Conservation (phyloP, 2,113 vertebrate species). For the Dendropsophus ebraccatus region DNA sequence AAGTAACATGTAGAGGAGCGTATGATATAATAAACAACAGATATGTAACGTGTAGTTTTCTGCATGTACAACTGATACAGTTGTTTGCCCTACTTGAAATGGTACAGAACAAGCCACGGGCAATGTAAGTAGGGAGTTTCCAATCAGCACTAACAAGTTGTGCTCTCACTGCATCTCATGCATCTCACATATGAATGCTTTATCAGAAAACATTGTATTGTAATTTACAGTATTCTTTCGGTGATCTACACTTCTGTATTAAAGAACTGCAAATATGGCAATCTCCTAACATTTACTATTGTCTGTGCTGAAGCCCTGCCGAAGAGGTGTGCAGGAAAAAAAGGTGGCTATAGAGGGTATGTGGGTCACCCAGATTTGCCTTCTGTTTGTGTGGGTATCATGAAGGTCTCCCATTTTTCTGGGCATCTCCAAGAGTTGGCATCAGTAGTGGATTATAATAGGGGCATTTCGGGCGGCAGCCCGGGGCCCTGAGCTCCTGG, state of each 20-base stretch:
- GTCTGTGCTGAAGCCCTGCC: neutral
- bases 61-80: constrained; percentile 30
- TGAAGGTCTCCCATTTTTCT: too few relatives aligned
- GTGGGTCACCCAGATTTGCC: too few relatives aligned
- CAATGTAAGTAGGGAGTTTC: constrained; percentile 20
- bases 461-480: too few relatives aligned
- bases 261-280: neutral
- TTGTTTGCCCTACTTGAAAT: constrained; percentile 25
- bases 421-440: too few relatives aligned
- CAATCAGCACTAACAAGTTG: constrained; percentile 30
- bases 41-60: neutral
- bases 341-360: too few relatives aligned
- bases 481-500: too few relatives aligned
- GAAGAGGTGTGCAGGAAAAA: too few relatives aligned
- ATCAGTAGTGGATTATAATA: too few relatives aligned
- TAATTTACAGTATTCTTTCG: neutral
- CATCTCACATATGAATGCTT: neutral
- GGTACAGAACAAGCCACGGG: constrained; percentile 46
- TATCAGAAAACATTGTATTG: neutral
- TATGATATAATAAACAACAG: neutral
- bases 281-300: neutral
- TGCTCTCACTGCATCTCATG: too few relatives aligned
- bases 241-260: neutral
- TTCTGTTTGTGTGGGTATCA: too few relatives aligned
- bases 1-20: neutral